phyloP scores from a whole-genome alignment of 2,113 vertebrate species.

The Indri indri region DNA sequence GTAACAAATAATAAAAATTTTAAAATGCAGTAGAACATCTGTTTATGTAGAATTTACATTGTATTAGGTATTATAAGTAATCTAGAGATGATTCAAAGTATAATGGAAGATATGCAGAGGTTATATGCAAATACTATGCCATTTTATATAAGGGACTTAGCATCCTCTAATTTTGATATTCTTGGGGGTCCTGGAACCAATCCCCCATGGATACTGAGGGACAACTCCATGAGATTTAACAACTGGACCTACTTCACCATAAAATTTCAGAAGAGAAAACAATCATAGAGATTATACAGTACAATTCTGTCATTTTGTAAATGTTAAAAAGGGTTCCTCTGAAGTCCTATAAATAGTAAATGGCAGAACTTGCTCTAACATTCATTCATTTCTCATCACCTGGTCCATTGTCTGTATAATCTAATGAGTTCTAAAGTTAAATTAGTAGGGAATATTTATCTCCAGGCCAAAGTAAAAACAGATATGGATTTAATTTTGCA shows the following conservation, averaged over 20 bases:
- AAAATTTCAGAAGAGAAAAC: background rate
- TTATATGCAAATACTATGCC: no score
- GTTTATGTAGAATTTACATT: background rate
- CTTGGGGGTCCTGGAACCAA: background rate
- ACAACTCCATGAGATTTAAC: background rate
- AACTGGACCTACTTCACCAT: background rate
- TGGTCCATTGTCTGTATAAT: background rate
- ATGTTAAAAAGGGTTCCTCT: background rate
- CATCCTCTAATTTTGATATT: background rate
- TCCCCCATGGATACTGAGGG: background rate
- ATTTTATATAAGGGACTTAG: background rate
- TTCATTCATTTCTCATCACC: background rate
- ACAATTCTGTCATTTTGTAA: background rate
- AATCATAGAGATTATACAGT: background rate
- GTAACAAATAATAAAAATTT: background rate
- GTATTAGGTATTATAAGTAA: no score
- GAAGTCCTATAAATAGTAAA: background rate
- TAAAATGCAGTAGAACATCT: background rate
- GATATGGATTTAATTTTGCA: constrained; percentile 51
- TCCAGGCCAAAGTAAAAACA: constrained; percentile 40
- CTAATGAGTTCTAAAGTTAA: background rate
- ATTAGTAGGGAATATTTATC: constrained; percentile 15
- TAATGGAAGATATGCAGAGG: no score
- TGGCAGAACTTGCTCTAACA: background rate
- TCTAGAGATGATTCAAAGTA: no score